phyloP scores from a whole-genome alignment of 2,888 invertebrate genomes.

The Dryomyza anilis region DNA sequence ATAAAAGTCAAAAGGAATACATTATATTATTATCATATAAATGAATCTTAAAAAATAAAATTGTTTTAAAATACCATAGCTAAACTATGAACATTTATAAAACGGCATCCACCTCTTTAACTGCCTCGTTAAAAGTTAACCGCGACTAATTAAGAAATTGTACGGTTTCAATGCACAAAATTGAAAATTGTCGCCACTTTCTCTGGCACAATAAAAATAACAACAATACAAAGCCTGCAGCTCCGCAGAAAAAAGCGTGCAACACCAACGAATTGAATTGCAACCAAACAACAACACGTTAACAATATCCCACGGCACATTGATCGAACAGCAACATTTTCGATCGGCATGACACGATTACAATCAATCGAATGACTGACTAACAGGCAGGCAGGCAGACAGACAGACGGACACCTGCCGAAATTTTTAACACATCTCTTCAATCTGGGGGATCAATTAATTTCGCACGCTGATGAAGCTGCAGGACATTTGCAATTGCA shows the following conservation, averaged over 20 bases:
- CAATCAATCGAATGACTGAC: too few species aligned
- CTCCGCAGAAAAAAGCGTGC: not conserved
- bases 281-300: constrained; percentile 19
- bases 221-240: not conserved
- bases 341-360: constrained; percentile 12
- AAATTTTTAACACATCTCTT: constrained; percentile 9
- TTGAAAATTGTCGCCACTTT: not conserved
- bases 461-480: constrained; percentile 13
- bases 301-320: constrained; percentile 13
- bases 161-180: too few species aligned
- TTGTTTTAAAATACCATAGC: too few species aligned
- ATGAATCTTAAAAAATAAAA: too few species aligned
- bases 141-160: too few species aligned
- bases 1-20: too few species aligned
- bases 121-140: too few species aligned
- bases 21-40: too few species aligned
- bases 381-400: not conserved
- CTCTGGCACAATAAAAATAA: not conserved
- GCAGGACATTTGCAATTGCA: too few species aligned
- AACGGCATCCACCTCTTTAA: too few species aligned
- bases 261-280: constrained; percentile 9
- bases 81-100: too few species aligned
- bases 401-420: constrained; percentile 5
- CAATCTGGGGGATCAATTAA: constrained; percentile 19
- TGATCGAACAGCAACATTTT: not conserved